Evolutionary conservation across 2,797 vertebrate genomes (phyloP).

Genomic region (Crenuchus spilurus): DNA sequence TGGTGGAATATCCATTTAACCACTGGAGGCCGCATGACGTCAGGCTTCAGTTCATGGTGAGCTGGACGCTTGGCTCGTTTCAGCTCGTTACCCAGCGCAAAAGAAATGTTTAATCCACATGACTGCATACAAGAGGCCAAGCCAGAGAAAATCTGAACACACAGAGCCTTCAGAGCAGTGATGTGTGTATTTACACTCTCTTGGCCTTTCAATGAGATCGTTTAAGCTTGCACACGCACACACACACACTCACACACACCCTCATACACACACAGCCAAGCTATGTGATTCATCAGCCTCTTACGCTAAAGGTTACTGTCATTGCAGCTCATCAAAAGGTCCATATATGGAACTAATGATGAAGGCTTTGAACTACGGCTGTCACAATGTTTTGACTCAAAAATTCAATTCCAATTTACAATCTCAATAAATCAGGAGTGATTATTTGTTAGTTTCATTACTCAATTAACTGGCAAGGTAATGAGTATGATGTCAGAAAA

Average conservation of each 20-base stretch:
- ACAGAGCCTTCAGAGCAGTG: slow-evolving; percentile 40
- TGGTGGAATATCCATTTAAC: slow-evolving; percentile 5
- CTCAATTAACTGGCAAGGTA: no score
- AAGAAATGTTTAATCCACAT: slow-evolving; percentile 57
- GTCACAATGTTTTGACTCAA: background rate
- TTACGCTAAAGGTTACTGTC: background rate
- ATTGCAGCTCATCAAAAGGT: background rate
- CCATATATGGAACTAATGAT: background rate
- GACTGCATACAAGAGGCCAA: slow-evolving; percentile 39
- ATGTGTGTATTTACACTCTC: slow-evolving; percentile 30
- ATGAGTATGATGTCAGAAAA: no score
- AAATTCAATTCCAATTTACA: no score
- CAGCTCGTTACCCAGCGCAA: slow-evolving; percentile 40
- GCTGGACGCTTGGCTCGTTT: slow-evolving; percentile 36
- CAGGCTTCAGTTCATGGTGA: slow-evolving; percentile 12
- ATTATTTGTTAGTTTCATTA: no score
- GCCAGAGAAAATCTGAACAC: slow-evolving; percentile 30
- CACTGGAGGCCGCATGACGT: slow-evolving; percentile 24
- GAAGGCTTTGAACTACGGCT: background rate
- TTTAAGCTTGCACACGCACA: slow-evolving; percentile 5
- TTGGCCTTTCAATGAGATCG: slow-evolving; percentile 29
- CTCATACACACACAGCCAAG: background rate
- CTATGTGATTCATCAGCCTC: background rate
- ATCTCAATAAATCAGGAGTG: no score
- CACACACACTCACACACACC: background rate